Evolutionary conservation across 1,140 invertebrate genomes (phyloP).

Genomic region (Drosophila virilis): DNA sequence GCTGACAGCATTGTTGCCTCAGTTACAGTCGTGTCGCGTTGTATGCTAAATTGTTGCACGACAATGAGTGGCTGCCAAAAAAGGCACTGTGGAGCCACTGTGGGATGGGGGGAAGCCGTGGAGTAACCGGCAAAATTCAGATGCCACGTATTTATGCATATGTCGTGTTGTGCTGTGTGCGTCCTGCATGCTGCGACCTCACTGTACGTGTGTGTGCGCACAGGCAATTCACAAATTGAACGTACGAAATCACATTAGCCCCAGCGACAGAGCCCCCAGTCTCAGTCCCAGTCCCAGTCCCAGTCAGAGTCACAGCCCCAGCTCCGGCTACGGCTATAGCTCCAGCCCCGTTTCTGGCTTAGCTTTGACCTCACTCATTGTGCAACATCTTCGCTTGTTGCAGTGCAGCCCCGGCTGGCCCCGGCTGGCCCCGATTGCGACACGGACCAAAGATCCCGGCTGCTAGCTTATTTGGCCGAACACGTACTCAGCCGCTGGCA

Average conservation of each 20-base stretch:
- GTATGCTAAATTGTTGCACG: slow-evolving; percentile 80
- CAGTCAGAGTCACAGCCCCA: slow-evolving; percentile 10
- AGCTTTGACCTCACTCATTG: slow-evolving; percentile 44
- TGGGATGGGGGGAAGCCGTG: not conserved
- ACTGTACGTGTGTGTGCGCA: slow-evolving; percentile 57
- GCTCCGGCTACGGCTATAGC: slow-evolving; percentile 13
- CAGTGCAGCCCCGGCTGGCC: slow-evolving; percentile 44
- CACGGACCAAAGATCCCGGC: slow-evolving; percentile 37
- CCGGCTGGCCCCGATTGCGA: slow-evolving; percentile 33
- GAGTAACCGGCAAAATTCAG: slow-evolving; percentile 62
- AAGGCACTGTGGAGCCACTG: slow-evolving; percentile 24
- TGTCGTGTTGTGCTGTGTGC: slow-evolving; percentile 45
- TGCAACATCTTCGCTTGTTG: slow-evolving; percentile 69
- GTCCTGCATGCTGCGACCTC: not conserved
- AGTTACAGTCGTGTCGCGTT: slow-evolving; percentile 52
- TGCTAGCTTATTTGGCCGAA: slow-evolving; percentile 64
- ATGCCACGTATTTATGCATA: slow-evolving; percentile 79
- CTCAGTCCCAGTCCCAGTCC: not conserved
- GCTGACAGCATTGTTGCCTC: slow-evolving; percentile 75
- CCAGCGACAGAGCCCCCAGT: slow-evolving; percentile 31
- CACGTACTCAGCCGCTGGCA: slow-evolving; percentile 72
- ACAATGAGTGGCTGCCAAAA: slow-evolving; percentile 68
- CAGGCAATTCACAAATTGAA: slow-evolving; percentile 78
- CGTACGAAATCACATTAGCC: slow-evolving; percentile 78
- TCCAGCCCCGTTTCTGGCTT: slow-evolving; percentile 16